phyloP scores from a whole-genome alignment of 2,113 vertebrate genomes.

The Aptenodytes patagonicus region DNA sequence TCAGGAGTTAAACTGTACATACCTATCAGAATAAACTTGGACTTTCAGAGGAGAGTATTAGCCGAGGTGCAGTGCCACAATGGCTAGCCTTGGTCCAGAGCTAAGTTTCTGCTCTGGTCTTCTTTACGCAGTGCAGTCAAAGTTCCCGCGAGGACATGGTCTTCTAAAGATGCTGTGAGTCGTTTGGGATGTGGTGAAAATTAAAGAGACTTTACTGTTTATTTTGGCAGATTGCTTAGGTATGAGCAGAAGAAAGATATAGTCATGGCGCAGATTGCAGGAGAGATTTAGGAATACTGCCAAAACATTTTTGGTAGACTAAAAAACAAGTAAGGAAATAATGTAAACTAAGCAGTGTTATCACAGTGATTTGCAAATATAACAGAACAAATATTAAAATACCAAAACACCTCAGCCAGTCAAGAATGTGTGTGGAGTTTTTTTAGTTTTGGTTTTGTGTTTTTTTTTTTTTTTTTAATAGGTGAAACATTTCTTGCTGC shows the following conservation, averaged over 20 bases:
- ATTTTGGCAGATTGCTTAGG: background rate
- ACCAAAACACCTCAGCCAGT: background rate
- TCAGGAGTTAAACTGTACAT: background rate
- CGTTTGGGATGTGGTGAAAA: background rate
- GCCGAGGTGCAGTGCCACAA: background rate
- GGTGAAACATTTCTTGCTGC: background rate
- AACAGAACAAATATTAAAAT: background rate
- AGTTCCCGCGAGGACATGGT: background rate
- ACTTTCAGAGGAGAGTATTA: background rate
- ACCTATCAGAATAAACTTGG: background rate
- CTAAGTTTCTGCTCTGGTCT: background rate
- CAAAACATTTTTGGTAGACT: background rate
- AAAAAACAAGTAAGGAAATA: background rate
- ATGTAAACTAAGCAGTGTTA: background rate
- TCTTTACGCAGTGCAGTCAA: background rate
- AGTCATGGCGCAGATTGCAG: background rate
- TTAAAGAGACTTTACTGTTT: background rate
- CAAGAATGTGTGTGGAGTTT: background rate
- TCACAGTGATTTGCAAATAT: background rate
- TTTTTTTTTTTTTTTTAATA: background rate
- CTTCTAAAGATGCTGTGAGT: background rate
- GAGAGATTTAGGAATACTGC: background rate
- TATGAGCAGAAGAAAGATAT: background rate
- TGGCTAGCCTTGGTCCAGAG: background rate
- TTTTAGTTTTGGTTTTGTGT: background rate